These are phyloP conservation scores for Nasua narica DNA, from an alignment of 2,797 vertebrate genomes.

Conservation along the genomic window DNA sequence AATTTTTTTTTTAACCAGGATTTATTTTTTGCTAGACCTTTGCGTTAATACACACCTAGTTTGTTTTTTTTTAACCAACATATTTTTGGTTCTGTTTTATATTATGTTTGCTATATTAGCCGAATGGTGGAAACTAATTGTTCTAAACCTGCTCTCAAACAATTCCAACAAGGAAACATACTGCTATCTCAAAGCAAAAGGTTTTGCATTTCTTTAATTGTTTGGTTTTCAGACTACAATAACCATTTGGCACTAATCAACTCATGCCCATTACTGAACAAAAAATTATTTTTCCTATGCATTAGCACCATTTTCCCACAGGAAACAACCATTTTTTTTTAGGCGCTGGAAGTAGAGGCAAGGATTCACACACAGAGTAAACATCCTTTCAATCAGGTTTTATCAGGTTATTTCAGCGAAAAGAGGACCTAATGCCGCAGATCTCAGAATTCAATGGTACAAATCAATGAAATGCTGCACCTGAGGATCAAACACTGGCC, in stretches of 20 bases:
- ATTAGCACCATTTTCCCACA: slow-evolving; percentile 54
- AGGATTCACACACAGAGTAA: background rate
- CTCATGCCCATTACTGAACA: slow-evolving; percentile 3
- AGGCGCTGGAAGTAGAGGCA: background rate
- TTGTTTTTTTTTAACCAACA: background rate
- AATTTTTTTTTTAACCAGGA: slow-evolving; percentile 4
- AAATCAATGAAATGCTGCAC: background rate
- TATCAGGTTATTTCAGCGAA: background rate
- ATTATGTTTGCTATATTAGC: background rate
- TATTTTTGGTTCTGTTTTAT: slow-evolving; percentile 9
- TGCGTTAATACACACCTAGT: background rate
- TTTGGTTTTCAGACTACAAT: slow-evolving; percentile 38
- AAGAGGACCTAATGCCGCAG: background rate
- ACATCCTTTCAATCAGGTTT: background rate
- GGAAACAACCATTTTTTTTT: slow-evolving; percentile 42
- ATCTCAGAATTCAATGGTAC: background rate
- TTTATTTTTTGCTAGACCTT: slow-evolving; percentile 20
- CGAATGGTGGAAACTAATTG: background rate
- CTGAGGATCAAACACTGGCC: background rate
- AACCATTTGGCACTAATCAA: slow-evolving; percentile 40
- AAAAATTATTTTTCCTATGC: slow-evolving; percentile 49
- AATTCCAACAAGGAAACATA: slow-evolving; percentile 22
- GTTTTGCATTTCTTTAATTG: slow-evolving; percentile 39
- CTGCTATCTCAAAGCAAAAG: background rate
- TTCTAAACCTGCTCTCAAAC: slow-evolving; percentile 12